phyloP scores from a whole-genome alignment of 2,113 vertebrate species.

The Proterorhinus semilunaris region DNA sequence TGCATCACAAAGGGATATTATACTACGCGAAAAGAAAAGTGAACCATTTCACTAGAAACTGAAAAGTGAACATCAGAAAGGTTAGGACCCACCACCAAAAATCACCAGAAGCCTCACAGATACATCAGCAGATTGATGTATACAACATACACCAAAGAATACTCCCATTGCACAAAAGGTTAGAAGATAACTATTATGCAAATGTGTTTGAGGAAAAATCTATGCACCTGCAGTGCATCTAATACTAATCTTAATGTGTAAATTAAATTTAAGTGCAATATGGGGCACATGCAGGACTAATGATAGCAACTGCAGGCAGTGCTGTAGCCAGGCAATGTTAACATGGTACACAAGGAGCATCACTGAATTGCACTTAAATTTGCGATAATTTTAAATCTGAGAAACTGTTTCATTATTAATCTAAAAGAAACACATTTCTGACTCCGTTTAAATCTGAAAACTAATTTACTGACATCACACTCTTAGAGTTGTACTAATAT shows the following conservation, averaged over 20 bases:
- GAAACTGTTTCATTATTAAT: background rate
- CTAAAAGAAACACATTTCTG: too few relatives aligned
- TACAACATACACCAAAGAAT: background rate
- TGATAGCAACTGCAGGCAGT: conserved; percentile 29
- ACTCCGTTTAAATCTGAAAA: too few relatives aligned
- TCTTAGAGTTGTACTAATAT: background rate
- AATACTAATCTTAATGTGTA: background rate
- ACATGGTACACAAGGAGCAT: conserved; percentile 16
- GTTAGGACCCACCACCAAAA: conserved; percentile 49
- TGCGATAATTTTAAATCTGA: background rate
- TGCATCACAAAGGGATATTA: conserved; percentile 47
- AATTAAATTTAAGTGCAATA: conserved; percentile 37
- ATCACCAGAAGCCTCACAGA: conserved; percentile 42
- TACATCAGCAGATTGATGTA: conserved; percentile 9
- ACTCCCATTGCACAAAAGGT: background rate
- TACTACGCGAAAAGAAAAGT: conserved; percentile 47
- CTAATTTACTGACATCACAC: too few relatives aligned
- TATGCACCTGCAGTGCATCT: background rate
- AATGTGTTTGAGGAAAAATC: background rate
- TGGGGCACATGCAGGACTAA: conserved; percentile 45
- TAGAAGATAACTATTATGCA: background rate
- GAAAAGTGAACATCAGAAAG: conserved; percentile 30
- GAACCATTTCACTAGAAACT: conserved; percentile 32
- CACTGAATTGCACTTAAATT: conserved; percentile 17
- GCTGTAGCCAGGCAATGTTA: conserved; percentile 30